Percentiles rank a stretch among this genome's conserved stretches.
Conservation (phyloP, 35 echinoderm and acorn worm genomes). For the Ophioderma brevispina region DNA sequence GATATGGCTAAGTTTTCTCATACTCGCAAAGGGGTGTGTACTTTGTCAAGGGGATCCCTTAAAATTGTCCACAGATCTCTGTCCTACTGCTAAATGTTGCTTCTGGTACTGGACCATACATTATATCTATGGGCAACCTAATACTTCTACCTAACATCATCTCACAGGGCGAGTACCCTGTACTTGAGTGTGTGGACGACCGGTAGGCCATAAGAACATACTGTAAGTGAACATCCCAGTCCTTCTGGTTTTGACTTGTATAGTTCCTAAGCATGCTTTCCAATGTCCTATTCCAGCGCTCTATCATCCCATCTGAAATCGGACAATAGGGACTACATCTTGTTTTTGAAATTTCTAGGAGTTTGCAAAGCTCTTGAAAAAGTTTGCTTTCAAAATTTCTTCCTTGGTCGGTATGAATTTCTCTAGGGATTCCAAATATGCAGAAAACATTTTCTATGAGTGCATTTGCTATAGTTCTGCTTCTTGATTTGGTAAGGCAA, state of each 20-base stretch:
- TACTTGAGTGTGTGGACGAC: conserved; percentile 45
- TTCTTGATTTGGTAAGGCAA: conserved; percentile 27
- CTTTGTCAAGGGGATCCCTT: not conserved
- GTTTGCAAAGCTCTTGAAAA: conserved; percentile 57
- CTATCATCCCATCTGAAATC: conserved; percentile 59
- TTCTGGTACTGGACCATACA: not conserved
- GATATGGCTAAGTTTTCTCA: conserved; percentile 27
- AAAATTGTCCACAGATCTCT: not conserved
- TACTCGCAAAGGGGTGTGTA: conserved; percentile 5
- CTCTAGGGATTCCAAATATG: conserved; percentile 33
- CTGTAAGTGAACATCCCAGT: conserved; percentile 56
- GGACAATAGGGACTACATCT: conserved; percentile 47
- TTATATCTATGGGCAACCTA: conserved; percentile 32
- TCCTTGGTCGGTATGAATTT: conserved; percentile 66
- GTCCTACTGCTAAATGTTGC: not conserved
- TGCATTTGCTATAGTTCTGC: conserved; percentile 26
- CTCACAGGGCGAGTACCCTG: conserved; percentile 47
- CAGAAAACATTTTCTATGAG: conserved; percentile 26
- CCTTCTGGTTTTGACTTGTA: conserved; percentile 41
- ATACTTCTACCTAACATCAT: conserved; percentile 54
- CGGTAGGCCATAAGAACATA: conserved; percentile 41
- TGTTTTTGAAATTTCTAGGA: conserved; percentile 49
- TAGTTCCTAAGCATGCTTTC: conserved; percentile 29
- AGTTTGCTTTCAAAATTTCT: conserved; percentile 58
- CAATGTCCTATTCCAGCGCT: conserved; percentile 35